These are phyloP conservation scores for Epinotia nisella DNA, from an alignment of 2,888 invertebrate genomes.

Conservation along the genomic window DNA sequence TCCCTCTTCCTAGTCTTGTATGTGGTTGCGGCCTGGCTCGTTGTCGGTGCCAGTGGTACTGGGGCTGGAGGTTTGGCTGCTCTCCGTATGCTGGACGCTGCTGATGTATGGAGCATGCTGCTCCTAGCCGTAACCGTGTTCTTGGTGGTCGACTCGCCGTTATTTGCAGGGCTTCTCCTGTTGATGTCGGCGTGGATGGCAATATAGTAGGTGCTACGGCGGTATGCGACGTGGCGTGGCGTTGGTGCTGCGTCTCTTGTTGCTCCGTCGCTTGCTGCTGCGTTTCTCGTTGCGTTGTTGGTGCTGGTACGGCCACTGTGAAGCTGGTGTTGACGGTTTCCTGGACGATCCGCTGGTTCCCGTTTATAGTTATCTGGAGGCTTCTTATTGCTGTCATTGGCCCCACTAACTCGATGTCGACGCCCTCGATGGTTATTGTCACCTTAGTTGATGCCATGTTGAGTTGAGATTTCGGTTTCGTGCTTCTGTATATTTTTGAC, in stretches of 20 bases:
- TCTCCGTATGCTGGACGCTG: background rate
- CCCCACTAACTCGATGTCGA: too few relatives aligned
- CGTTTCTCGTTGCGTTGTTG: background rate
- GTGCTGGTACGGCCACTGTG: background rate
- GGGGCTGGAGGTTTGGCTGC: too few relatives aligned
- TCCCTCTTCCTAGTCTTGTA: too few relatives aligned
- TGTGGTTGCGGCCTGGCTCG: too few relatives aligned
- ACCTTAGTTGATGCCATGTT: too few relatives aligned
- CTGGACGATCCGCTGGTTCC: background rate
- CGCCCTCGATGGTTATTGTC: too few relatives aligned
- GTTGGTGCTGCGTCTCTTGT: background rate
- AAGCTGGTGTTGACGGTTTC: background rate
- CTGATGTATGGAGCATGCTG: background rate
- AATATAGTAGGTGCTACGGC: background rate
- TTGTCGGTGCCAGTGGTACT: too few relatives aligned
- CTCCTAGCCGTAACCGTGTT: background rate
- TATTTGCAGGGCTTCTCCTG: background rate
- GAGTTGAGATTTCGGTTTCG: too few relatives aligned
- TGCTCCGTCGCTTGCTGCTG: background rate
- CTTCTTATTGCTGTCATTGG: too few relatives aligned
- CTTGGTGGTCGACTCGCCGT: conserved; percentile 1
- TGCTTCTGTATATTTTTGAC: too few relatives aligned
- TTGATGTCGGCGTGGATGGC: background rate
- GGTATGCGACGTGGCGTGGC: background rate
- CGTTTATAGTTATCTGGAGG: too few relatives aligned